phyloP scores from a whole-genome alignment of 2,888 invertebrate genomes.

The Leptarthrus brevirostris region DNA sequence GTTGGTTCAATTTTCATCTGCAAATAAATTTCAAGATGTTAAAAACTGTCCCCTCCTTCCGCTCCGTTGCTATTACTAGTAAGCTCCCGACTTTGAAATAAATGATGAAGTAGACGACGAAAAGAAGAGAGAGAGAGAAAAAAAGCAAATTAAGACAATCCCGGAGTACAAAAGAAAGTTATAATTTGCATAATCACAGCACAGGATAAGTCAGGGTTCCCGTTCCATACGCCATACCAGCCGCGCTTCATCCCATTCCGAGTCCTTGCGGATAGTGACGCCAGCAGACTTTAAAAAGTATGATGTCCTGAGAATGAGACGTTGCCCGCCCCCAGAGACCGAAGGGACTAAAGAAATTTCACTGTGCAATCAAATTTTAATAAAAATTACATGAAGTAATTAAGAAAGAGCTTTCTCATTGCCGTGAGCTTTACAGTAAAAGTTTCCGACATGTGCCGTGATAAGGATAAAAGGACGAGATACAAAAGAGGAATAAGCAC shows the following conservation, averaged over 20 bases:
- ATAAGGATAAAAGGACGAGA: conserved; percentile 18
- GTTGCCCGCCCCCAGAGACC: neutral
- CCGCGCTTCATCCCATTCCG: neutral
- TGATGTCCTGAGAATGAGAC: neutral
- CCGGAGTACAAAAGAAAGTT: conserved; percentile 42
- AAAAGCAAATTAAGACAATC: conserved; percentile 41
- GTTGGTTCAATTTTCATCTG: neutral
- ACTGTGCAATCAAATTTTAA: conserved; percentile 35
- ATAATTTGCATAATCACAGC: conserved; percentile 48
- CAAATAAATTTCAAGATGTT: conserved; percentile 13
- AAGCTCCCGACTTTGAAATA: neutral
- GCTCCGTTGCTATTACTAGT: neutral
- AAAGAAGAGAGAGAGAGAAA: neutral
- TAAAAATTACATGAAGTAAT: conserved; percentile 35
- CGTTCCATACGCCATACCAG: neutral
- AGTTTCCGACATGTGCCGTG: conserved; percentile 28
- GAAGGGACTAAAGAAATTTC: neutral
- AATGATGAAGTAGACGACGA: neutral
- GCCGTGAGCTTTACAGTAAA: conserved; percentile 30
- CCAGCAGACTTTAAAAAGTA: conserved; percentile 17
- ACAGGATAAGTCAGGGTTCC: conserved; percentile 8
- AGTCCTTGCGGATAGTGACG: neutral
- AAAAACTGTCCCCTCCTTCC: neutral
- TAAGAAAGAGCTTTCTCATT: conserved; percentile 30
- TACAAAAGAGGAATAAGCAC: no score